Base-by-base conservation (phyloP, 2,797 vertebrate species). In the Sebastes iracundus region DNA sequence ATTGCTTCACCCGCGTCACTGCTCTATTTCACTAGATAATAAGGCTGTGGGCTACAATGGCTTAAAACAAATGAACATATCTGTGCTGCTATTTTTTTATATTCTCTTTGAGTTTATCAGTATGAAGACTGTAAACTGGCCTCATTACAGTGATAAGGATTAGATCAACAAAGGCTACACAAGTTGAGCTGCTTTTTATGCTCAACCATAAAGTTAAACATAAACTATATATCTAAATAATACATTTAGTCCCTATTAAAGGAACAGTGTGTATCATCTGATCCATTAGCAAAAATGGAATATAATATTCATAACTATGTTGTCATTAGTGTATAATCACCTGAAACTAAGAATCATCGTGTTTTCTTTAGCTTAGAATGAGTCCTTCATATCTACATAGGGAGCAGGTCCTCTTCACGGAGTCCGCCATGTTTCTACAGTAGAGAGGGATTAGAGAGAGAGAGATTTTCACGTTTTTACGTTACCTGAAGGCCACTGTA, bases 1-100 rank as follows among this genome's bases (percentile, higher is more conserved):
- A 61, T 76, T 83, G 77, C 82, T 71, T 87, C 74, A 75, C 42
- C 68, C 52, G 2, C 6, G 61, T 79, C 87, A 64, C 89, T 83
- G 85, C 91, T 92, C 83, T 86, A 90, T 91, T 90, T 92, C 85
- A 90, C 85, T 77, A 65, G 77, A 91, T 87, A 92, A 93, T 90
- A 86, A 90, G 85, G 59, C 85, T 80, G 81, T 53, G 71, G 56
- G 84, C 58, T 67, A 60, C 80, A 87, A 88, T 79, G 82, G 80
- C 77, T 88, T 62, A 16, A 79, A 86, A 77, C 80, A 79, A 84
- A 90, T 80, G 62, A 78, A 80, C 64, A 56, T 81, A 83, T 87
- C 81, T 77, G 49, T 38, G 66, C 73, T 75, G 23, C 65, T 76
- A 23, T 76, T 88, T 86, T 25, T 78, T 79, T 55, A 75, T 64